Evolutionary conservation across 2,113 vertebrate species (phyloP).

Genomic region (Turdus rufiventris): DNA sequence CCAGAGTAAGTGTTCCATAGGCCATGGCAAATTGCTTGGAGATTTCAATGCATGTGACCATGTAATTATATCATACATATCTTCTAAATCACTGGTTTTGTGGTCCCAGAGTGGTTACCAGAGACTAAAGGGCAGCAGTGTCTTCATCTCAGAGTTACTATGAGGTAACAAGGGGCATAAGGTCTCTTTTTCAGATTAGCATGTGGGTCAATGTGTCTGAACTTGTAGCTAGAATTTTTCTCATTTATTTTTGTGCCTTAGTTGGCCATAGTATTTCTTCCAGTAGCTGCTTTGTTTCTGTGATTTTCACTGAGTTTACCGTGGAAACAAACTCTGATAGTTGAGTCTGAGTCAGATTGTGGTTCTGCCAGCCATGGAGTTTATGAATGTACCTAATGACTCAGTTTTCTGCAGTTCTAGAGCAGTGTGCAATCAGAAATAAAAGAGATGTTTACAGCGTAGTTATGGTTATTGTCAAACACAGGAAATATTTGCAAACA

Average conservation of each 20-base stretch:
- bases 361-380: background rate
- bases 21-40: background rate
- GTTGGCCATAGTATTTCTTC: background rate
- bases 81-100: background rate
- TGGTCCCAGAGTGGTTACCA: background rate
- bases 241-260: background rate
- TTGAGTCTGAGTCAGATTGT: background rate
- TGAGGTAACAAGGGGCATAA: background rate
- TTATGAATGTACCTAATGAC: background rate
- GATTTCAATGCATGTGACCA: background rate
- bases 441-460: background rate
- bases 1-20: background rate
- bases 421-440: background rate
- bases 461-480: conserved; percentile 15
- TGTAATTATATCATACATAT: background rate
- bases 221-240: background rate
- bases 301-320: background rate
- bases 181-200: background rate
- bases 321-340: background rate
- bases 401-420: background rate
- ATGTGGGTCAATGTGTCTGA: background rate
- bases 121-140: background rate
- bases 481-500: background rate
- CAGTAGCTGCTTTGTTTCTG: background rate
- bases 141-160: background rate